These are phyloP conservation scores for Penaeus indicus DNA, from an alignment of 1,140 invertebrate species.

Conservation along the genomic window DNA sequence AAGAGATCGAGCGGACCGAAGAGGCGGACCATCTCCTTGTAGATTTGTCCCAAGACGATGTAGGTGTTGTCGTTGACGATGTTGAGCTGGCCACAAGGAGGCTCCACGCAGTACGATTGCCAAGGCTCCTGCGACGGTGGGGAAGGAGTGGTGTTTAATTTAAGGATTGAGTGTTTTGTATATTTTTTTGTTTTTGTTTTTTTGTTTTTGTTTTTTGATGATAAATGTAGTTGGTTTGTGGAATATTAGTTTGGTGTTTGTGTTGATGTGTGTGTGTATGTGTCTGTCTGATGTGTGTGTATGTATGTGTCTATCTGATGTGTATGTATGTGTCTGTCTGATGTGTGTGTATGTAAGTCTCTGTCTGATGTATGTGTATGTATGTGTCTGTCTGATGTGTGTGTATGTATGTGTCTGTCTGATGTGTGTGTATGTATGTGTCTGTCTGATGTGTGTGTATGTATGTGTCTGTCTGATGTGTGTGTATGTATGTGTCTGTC, in stretches of 20 bases:
- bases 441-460: no score
- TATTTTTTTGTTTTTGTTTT: no score
- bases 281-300: background rate
- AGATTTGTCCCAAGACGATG: constrained; percentile 74
- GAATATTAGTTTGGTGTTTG: background rate
- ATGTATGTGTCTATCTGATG: constrained; percentile 18
- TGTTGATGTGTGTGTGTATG: background rate
- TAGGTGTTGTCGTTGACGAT: constrained; percentile 82
- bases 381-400: background rate
- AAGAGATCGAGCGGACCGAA: constrained; percentile 74
- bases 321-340: no score
- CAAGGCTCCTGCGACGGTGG: background rate
- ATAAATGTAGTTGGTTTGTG: background rate
- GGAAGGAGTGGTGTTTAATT: no score
- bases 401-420: no score
- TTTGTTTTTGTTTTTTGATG: background rate
- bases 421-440: background rate
- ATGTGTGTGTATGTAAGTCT: constrained; percentile 8
- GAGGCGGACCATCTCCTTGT: constrained; percentile 55
- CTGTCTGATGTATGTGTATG: background rate
- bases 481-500: no score
- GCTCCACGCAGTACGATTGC: constrained; percentile 77
- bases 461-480: background rate
- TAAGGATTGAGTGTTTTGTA: no score
- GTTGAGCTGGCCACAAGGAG: constrained; percentile 81